Conservation (phyloP, 2,888 invertebrate genomes). For the Hedychridium roseum region DNA sequence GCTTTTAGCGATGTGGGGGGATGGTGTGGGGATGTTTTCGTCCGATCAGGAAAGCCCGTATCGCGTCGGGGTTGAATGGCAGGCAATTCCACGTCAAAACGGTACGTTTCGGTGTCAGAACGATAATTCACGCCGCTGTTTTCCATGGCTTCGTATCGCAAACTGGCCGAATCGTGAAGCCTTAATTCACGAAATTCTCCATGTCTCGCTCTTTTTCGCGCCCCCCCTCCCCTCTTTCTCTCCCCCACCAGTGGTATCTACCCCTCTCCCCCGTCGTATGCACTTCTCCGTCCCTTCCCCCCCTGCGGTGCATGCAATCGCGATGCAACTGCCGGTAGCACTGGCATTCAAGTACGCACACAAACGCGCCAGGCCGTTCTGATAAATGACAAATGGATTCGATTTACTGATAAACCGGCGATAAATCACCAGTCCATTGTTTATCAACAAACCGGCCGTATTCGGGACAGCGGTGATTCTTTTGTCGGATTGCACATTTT, state of each 20-base stretch:
- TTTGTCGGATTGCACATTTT: constrained; percentile 29
- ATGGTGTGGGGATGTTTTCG: no score
- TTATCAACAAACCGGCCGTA: constrained; percentile 45
- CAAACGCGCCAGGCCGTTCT: constrained; percentile 13
- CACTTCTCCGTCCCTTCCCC: not conserved
- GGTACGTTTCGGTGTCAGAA: constrained; percentile 5
- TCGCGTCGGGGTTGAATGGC: constrained; percentile 16
- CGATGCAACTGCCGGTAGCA: no score
- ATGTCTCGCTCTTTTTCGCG: constrained; percentile 1
- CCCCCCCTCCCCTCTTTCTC: not conserved
- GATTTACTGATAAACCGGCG: constrained; percentile 47
- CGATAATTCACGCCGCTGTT: constrained; percentile 18
- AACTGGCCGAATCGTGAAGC: constrained; percentile 27
- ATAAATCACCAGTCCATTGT: constrained; percentile 48
- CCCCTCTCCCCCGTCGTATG: not conserved
- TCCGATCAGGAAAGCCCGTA: no score
- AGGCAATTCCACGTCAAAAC: constrained; percentile 16
- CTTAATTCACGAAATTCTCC: constrained; percentile 30
- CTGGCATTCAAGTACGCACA: no score
- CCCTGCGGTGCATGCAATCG: no score
- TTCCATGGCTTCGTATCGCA: constrained; percentile 19
- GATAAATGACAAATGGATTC: constrained; percentile 51
- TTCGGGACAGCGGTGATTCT: constrained; percentile 28
- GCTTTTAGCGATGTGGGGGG: no score
- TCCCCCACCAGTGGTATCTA: not conserved